Base-by-base conservation (phyloP, 2,113 vertebrate species). In the Rhodinocichla rosea region DNA sequence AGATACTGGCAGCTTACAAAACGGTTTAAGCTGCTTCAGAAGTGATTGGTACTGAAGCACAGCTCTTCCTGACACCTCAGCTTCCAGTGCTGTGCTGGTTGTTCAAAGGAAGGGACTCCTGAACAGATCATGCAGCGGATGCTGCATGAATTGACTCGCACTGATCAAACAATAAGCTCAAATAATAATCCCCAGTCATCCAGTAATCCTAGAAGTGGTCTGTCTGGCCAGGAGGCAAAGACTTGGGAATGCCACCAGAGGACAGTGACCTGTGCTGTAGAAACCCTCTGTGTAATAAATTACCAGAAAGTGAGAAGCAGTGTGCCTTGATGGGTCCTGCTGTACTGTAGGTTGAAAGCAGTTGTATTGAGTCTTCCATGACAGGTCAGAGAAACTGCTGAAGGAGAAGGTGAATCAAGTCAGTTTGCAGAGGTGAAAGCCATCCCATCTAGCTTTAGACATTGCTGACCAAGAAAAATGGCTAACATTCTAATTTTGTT, bases 281-380 rank as follows among this genome's bases (percentile, higher is more conserved):
- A 59, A 59, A 7, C 15, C 27, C 42, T 28, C 9, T 59, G 10
- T 37, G 28, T 24, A 50, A 73, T 27, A 50, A 65, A 28, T 37
- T 28, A 28, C 22, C 33, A 44, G 22, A 18, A 65, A 37, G 4
- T 20, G 37, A 52, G 44, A 65, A 50, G 44, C 15, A 44, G 16
- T 33, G 12, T 37, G 6, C 37, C 27, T 74, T 65, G 26, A 9
- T 49, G 17, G 9, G 12, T 73, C 32, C 21, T 71, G 50, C 42
- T 49, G 17, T 18, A 35, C 30, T 24, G n/a, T 24, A 40, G 20
- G 19, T 32, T 70, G n/a, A 79, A 35, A 13, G 24, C 2, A 0
- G 15, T 35, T 42, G 7, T 50, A 23, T 50, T 8, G 35, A 50
- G 37, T 22, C 9, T 6, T 11, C 17, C 28, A 27, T 0, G 0